These are phyloP conservation scores for Actinemys pallida DNA, from an alignment of 2,113 vertebrate species.

Conservation along the genomic window DNA sequence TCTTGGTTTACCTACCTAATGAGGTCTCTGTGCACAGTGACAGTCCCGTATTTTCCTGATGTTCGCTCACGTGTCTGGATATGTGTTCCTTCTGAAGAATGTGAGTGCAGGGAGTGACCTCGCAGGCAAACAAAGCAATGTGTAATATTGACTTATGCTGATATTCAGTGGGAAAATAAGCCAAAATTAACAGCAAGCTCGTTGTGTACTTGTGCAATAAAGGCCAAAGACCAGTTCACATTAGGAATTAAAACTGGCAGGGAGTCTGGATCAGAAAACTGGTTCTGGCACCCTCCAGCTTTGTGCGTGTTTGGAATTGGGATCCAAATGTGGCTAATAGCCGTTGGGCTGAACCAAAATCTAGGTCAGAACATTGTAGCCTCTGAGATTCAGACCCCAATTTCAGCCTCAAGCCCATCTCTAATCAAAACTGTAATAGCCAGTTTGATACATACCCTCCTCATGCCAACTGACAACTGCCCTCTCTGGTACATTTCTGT, in stretches of 20 bases:
- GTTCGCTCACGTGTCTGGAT: not conserved
- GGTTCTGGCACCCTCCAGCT: not conserved
- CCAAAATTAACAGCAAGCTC: not conserved
- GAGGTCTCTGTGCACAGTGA: not conserved
- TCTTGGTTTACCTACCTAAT: not conserved
- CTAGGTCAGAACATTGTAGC: not conserved
- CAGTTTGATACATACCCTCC: not conserved
- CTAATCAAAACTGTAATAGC: slow-evolving; percentile 3
- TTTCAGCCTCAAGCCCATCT: slow-evolving; percentile 1
- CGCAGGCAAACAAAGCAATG: not conserved
- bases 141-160: not conserved
- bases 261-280: not conserved
- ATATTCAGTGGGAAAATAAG: not conserved
- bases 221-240: not conserved
- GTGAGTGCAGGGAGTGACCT: not conserved
- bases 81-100: not conserved
- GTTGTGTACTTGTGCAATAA: not conserved
- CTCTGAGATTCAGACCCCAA: not conserved
- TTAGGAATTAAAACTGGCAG: not conserved
- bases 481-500: slow-evolving; percentile 11
- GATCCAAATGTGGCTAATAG: not conserved
- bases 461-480: not conserved
- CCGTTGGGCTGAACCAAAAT: not conserved
- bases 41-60: not conserved
- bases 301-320: not conserved